A percentile compares a stretch with the other conserved stretches of the same genome.
Conservation (phyloP, 2,797 vertebrate genomes). For the Enteromius paludinosus region DNA sequence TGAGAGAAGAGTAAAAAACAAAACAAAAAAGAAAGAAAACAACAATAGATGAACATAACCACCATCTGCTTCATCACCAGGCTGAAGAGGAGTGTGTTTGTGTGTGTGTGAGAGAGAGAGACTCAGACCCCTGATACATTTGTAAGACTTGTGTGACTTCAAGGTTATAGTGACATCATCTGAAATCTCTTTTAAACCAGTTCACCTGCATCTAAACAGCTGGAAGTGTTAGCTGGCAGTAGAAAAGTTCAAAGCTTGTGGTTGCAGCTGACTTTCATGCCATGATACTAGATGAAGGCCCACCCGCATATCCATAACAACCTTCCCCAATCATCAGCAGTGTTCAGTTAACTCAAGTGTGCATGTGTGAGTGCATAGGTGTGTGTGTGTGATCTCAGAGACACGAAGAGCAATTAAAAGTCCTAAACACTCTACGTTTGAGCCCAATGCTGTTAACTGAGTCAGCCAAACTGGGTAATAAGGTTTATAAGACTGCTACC, state of each 20-base stretch:
- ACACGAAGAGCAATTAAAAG: constrained; percentile 1
- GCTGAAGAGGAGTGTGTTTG: constrained; percentile 42
- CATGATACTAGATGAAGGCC: neutral
- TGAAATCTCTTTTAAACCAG: constrained; percentile 9
- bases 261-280: constrained; percentile 30
- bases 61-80: constrained; percentile 59
- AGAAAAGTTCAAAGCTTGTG: constrained; percentile 17
- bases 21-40: constrained; percentile 58
- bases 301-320: neutral
- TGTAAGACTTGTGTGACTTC: constrained; percentile 56
- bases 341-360: constrained; percentile 13
- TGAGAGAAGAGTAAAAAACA: constrained; percentile 67
- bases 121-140: constrained; percentile 46
- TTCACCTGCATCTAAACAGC: constrained; percentile 35
- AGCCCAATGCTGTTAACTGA: neutral
- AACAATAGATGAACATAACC: constrained; percentile 58
- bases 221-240: constrained; percentile 45
- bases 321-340: neutral
- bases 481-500: constrained; percentile 13
- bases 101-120: constrained; percentile 41
- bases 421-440: neutral
- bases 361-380: constrained; percentile 21
- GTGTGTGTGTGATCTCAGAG: constrained; percentile 23
- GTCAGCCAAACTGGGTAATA: neutral
- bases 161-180: constrained; percentile 48